Percentiles rank a stretch among this genome's conserved stretches.
These are phyloP conservation scores for Synergus japonicus DNA, from an alignment of 2,888 invertebrate species.

Conservation along the genomic window DNA sequence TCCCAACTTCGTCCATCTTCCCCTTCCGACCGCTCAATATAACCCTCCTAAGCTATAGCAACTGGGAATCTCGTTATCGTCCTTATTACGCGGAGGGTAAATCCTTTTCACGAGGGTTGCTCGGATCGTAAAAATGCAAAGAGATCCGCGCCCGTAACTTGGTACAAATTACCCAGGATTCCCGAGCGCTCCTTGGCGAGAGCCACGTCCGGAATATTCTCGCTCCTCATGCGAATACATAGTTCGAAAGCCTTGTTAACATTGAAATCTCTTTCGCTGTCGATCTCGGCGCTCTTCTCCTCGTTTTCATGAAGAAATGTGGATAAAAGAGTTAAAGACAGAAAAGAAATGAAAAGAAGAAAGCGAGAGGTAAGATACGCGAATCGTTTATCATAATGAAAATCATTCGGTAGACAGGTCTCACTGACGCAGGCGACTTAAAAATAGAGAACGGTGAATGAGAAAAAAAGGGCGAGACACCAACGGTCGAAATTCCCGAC, in stretches of 20 bases:
- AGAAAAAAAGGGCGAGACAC: constrained; percentile 10
- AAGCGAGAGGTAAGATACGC: constrained; percentile 21
- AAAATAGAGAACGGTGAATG: constrained; percentile 9
- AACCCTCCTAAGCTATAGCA: constrained; percentile 18
- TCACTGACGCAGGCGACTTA: neutral
- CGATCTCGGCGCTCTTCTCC: constrained; percentile 30
- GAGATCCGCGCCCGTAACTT: constrained; percentile 32
- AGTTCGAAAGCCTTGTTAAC: constrained; percentile 49
- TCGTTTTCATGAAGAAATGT: neutral
- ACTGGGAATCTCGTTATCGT: constrained; percentile 67
- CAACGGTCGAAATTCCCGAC: constrained; percentile 39
- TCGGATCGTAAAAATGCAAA: constrained; percentile 51
- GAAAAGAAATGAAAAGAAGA: neutral
- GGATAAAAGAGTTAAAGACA: neutral
- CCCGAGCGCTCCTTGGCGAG: neutral
- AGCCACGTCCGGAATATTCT: constrained; percentile 32
- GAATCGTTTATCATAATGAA: constrained; percentile 34
- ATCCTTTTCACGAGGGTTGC: constrained; percentile 45
- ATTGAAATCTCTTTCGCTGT: constrained; percentile 48
- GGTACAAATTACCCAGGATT: constrained; percentile 34
- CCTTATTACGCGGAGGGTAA: constrained; percentile 62
- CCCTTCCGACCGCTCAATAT: constrained; percentile 8
- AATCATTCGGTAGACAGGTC: constrained; percentile 44
- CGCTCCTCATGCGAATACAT: constrained; percentile 45
- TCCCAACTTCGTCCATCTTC: neutral